Conservation (phyloP, 1,140 invertebrate genomes). For the Zophobas morio region DNA sequence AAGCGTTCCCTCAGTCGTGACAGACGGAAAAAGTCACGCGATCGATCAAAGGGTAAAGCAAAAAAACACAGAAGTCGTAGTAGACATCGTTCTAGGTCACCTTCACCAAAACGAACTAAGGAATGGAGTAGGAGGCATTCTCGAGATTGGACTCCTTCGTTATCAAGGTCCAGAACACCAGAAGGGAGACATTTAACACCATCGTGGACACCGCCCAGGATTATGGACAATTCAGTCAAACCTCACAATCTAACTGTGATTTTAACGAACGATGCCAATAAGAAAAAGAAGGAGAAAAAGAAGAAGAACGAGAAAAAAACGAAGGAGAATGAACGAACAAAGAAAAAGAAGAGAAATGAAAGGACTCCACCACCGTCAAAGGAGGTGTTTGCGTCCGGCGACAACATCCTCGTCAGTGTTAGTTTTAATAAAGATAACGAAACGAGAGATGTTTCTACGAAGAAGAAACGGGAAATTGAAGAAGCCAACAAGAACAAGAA, state of each 20-base stretch:
- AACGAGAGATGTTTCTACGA: conserved; percentile 69
- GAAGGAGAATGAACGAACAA: conserved; percentile 67
- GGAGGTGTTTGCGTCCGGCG: conserved; percentile 92
- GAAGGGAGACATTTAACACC: conserved; percentile 58
- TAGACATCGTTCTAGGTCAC: conserved; percentile 52
- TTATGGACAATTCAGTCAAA: conserved; percentile 61
- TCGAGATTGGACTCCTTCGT: conserved; percentile 65
- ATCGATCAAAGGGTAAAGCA: conserved; percentile 60
- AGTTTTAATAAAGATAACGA: conserved; percentile 87
- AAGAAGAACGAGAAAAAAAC: conserved; percentile 68
- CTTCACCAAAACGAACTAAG: conserved; percentile 50
- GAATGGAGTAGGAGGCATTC: conserved; percentile 56
- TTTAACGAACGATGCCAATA: conserved; percentile 72
- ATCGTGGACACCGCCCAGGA: conserved; percentile 70
- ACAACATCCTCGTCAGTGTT: conserved; percentile 92
- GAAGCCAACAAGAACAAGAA: conserved; percentile 70
- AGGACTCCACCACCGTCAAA: conserved; percentile 80
- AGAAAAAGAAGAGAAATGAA: conserved; percentile 70
- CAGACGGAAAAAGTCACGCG: conserved; percentile 55
- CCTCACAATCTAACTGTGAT: conserved; percentile 70
- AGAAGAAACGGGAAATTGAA: conserved; percentile 66
- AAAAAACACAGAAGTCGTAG: conserved; percentile 55
- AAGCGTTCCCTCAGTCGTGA: conserved; percentile 62
- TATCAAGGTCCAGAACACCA: conserved; percentile 66
- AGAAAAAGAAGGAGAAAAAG: conserved; percentile 73